These are phyloP conservation scores for Uropetala carovei DNA, from an alignment of 2,888 invertebrate species.

Conservation along the genomic window DNA sequence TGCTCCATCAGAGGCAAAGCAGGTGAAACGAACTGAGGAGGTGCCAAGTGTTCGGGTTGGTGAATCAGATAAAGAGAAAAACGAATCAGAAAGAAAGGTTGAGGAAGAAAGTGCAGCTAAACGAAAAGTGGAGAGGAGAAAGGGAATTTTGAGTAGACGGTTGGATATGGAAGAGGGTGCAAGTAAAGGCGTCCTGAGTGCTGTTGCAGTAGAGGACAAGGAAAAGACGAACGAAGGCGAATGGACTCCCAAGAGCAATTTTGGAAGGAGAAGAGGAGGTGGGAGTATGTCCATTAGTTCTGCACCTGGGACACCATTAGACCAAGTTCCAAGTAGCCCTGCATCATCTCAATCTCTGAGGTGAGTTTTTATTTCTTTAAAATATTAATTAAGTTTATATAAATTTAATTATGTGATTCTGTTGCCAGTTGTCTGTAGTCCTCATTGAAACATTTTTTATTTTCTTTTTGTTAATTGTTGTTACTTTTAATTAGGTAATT, in stretches of 20 bases:
- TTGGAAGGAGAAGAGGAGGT: slow-evolving; percentile 30
- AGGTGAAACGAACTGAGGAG: slow-evolving; percentile 68
- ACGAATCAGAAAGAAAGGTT: slow-evolving; percentile 55
- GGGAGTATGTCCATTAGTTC: not conserved
- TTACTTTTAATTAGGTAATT: slow-evolving; percentile 40
- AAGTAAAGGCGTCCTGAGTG: not conserved
- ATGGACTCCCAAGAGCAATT: not conserved
- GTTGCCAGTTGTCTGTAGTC: not conserved
- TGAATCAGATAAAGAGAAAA: slow-evolving; percentile 67
- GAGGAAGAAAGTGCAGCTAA: slow-evolving; percentile 81
- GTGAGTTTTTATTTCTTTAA: not conserved
- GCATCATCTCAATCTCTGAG: slow-evolving; percentile 69
- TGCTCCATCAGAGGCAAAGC: slow-evolving; percentile 66
- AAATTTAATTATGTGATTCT: not conserved
- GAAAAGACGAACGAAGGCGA: slow-evolving; percentile 53
- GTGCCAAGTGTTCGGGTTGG: slow-evolving; percentile 69
- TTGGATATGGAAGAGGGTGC: slow-evolving; percentile 18
- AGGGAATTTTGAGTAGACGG: slow-evolving; percentile 4
- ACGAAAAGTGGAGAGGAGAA: slow-evolving; percentile 76
- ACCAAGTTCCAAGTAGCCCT: slow-evolving; percentile 81
- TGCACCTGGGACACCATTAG: slow-evolving; percentile 71
- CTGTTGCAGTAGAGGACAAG: not conserved
- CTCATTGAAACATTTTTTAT: slow-evolving; percentile 44
- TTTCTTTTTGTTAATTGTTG: not conserved
- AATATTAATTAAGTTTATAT: slow-evolving; percentile 56